Base-by-base conservation (phyloP, 1,140 invertebrate genomes). In the Drosophila athabasca region DNA sequence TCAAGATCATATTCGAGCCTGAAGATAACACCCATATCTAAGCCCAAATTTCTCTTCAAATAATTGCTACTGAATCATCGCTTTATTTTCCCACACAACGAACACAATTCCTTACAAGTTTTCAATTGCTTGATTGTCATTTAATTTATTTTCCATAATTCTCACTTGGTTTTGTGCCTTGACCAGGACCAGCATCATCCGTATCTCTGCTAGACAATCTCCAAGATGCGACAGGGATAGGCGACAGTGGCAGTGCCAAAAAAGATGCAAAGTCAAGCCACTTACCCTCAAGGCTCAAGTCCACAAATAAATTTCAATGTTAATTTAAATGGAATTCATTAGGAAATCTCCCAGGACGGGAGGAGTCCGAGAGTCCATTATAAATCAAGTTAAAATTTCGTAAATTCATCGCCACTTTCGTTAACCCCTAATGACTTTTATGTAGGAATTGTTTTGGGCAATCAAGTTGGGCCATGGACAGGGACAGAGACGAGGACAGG, bases 371-470 rank as follows among this genome's bases (percentile, higher is more conserved):
- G 43, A 62, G 57, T 79, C 64, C 54, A 68, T 75, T 89, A 89
- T 89, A 89, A 89, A 89, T 89, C 85, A 89, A 89, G 78, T 66
- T 67, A 55, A 81, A 89, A 79, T 84, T 84, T 89, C 35, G 74
- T 79, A 84, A 88, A 89, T 89, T 89, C 85, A 89, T 89, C 85
- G 85, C 85, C 85, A 89, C 85, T 89, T 89, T 89, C 84, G 85
- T 89, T 70, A 90, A 89, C 85, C 85, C 85, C 83, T 88, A 88
- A 88, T 88, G 83, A 88, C 83, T 88, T 83, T 70, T 88, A 70
- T 88, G 79, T 83, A 58, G 74, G 50, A 88, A 88, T 85, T 85
- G 78, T 88, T 87, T 78, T 85, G 82, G 82, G 82, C 82, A 85
- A 85, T 85, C 82, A 85, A 85, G 78, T 67, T 75, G 59, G 65